Evolutionary conservation across 2,888 invertebrate genomes (phyloP), one percentile per base, ranked within the genome.

Genomic region (Rhyacophila evoluta): DNA sequence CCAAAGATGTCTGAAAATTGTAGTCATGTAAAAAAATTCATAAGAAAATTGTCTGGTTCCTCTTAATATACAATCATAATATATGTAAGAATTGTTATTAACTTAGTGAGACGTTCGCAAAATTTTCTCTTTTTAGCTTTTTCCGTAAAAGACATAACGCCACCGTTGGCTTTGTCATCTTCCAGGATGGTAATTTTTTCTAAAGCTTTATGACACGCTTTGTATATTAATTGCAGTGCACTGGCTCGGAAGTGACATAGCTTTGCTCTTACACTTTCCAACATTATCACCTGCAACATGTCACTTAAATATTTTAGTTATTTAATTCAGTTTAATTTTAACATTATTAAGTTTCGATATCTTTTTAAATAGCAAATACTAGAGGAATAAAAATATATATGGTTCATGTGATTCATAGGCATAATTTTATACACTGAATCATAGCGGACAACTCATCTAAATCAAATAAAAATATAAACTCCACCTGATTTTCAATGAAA

Each of bases 91-190:
- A 33, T 33, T 33, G 2, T 38, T 19, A 72, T 80, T 85, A 89
- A 96, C 96, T 94, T 91, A 38, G 95, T 93, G 1, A 97, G 89
- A 81, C 95, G 89, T 84, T 92, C 92, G 85, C 96, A 97, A 85
- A 94, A 95, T 83, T 93, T 92, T 81, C 95, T 91, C 85, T 97
- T 97, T 84, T 93, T 93, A 0, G 95, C 95, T 84, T 96, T 95
- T 84, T 97, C 95, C 72, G 95, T 95, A 85, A 96, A 97, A 2
- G 95, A 94, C 92, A 95, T 94, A 25, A n/a, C 19, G 19, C 19
- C 25, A 1, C 10, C 25, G n/a, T n/a, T n/a, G n/a, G n/a, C n/a
- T 4, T 1, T 8, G 19, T 15, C 19, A 55, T 55, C 55, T 19
- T 55, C 55, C 25, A 55, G 2, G 10, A 19, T 55, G 10, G 19